phyloP scores from a whole-genome alignment of 92 coral and sea anemone genomes.

The Meandrina meandrites region DNA sequence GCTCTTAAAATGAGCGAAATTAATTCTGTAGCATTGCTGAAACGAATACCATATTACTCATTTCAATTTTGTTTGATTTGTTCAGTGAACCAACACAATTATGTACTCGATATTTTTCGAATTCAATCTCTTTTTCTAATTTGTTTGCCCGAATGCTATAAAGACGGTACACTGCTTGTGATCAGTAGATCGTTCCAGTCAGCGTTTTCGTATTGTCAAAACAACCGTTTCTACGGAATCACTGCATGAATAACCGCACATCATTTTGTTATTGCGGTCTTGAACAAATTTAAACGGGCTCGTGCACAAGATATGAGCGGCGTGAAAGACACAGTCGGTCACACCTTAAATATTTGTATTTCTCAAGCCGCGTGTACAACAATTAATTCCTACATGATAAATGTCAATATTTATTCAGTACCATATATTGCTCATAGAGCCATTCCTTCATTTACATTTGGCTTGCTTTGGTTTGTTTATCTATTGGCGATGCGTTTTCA shows the following conservation, averaged over 20 bases:
- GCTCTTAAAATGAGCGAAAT: not conserved
- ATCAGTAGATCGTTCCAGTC: too few species aligned
- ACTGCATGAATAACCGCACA: not conserved
- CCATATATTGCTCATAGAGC: not conserved
- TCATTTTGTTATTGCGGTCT: not conserved
- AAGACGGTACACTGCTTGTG: not conserved
- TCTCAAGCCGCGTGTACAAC: not conserved
- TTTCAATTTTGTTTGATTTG: not conserved
- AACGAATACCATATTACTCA: not conserved
- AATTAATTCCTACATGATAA: not conserved
- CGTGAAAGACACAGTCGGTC: too few species aligned
- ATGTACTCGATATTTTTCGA: too few species aligned
- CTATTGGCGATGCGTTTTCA: not conserved
- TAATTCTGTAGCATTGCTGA: not conserved
- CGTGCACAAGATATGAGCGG: not conserved
- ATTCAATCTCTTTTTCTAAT: not conserved
- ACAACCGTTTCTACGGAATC: not conserved
- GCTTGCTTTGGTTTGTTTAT: not conserved
- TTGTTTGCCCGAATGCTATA: not conserved
- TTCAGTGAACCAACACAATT: not conserved
- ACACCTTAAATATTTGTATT: too few species aligned
- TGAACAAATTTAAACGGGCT: not conserved
- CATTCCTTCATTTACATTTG: not conserved
- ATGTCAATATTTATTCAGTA: not conserved
- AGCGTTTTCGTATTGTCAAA: not conserved